Percentiles rank a stretch among this genome's conserved stretches.
Evolutionary conservation across 2,113 vertebrate species (phyloP).

Genomic region (Phyllopteryx taeniolatus): DNA sequence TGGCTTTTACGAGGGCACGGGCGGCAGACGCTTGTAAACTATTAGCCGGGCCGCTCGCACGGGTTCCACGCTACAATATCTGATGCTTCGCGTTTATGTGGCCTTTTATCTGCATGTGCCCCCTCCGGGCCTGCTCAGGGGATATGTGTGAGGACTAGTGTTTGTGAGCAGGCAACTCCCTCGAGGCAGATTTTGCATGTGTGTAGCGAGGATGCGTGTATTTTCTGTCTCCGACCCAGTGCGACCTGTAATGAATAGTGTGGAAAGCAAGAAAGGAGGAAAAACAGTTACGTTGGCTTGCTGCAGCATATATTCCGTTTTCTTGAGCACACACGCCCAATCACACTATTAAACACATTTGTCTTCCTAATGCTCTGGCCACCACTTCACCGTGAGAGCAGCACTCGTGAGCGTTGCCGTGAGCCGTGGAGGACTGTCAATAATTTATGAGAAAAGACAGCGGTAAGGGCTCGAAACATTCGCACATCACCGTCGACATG

Average conservation of each 20-base stretch:
- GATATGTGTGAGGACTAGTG: slow-evolving; percentile 36
- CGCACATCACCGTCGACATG: slow-evolving; percentile 44
- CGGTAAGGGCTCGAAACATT: slow-evolving; percentile 66
- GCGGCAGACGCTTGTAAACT: slow-evolving; percentile 44
- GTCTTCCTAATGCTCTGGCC: slow-evolving; percentile 3
- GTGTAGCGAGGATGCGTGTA: slow-evolving; percentile 2
- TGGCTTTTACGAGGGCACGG: slow-evolving; percentile 54
- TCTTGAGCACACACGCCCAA: slow-evolving; percentile 12
- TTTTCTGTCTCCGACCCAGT: slow-evolving; percentile 42
- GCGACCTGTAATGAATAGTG: slow-evolving; percentile 22
- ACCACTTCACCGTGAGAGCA: slow-evolving; percentile 33
- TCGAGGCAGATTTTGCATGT: slow-evolving; percentile 29
- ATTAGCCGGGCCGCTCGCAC: slow-evolving; percentile 35
- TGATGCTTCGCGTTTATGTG: slow-evolving; percentile 41
- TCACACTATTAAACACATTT: slow-evolving; percentile 14
- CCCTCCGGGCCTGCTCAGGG: slow-evolving; percentile 38
- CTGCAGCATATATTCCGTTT: background rate
- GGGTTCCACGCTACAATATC: slow-evolving; percentile 56
- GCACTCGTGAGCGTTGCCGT: slow-evolving; percentile 28
- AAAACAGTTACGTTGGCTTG: background rate
- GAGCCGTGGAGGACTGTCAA: slow-evolving; percentile 61
- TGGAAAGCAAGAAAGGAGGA: background rate
- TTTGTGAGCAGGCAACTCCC: slow-evolving; percentile 51
- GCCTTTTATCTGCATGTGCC: slow-evolving; percentile 63
- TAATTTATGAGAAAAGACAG: slow-evolving; percentile 69